These are phyloP conservation scores for Tinea trinotella DNA, from an alignment of 2,888 invertebrate species.

Conservation along the genomic window DNA sequence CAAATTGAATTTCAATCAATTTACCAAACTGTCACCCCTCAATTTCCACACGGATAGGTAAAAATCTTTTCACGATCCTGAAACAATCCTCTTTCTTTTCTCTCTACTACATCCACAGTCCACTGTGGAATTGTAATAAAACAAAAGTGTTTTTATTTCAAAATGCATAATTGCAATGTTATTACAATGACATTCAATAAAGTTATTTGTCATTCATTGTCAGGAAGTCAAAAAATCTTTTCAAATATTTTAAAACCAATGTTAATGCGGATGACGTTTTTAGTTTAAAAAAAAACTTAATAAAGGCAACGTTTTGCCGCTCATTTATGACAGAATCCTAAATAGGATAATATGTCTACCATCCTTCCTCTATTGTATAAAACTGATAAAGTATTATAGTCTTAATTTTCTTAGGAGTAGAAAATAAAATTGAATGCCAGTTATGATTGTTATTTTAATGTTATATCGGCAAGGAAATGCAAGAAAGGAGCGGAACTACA, in stretches of 20 bases:
- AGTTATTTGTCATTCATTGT: not conserved
- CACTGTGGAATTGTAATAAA: too few relatives aligned
- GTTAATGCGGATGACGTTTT: not conserved
- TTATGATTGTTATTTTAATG: not conserved
- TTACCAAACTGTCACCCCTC: too few relatives aligned
- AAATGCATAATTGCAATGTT: too few relatives aligned
- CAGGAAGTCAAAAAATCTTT: not conserved
- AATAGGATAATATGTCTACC: constrained; percentile 8
- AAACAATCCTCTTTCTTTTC: too few relatives aligned
- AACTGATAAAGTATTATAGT: not conserved
- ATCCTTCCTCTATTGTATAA: not conserved
- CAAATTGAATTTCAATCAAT: too few relatives aligned
- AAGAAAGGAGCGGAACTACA: constrained; percentile 10
- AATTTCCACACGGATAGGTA: too few relatives aligned
- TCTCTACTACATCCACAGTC: too few relatives aligned
- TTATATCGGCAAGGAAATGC: not conserved
- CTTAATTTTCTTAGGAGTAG: not conserved
- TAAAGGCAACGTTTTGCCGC: constrained; percentile 2
- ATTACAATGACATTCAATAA: not conserved
- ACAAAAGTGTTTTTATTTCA: too few relatives aligned
- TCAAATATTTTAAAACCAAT: not conserved
- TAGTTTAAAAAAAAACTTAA: not conserved
- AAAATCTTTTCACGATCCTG: too few relatives aligned
- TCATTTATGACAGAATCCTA: not conserved
- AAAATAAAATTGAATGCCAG: not conserved